Evolutionary conservation across 1,140 invertebrate species (phyloP).

Genomic region (Papilio machaon): DNA sequence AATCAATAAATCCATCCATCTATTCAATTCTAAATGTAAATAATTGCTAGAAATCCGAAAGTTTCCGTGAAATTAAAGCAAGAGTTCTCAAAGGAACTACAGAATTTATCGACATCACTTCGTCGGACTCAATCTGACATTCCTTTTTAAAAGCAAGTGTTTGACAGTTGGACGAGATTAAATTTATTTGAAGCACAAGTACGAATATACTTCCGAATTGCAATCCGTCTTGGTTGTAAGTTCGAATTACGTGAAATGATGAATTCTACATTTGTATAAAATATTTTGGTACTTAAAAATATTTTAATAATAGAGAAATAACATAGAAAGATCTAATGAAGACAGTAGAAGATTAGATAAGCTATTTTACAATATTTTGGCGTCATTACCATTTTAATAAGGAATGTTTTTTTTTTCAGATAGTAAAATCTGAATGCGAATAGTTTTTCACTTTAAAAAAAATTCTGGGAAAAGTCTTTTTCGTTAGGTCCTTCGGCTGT

Average conservation of each 20-base stretch:
- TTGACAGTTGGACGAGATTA: conserved; percentile 25
- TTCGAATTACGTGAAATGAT: neutral
- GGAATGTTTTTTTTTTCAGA: too few species aligned
- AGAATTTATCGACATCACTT: conserved; percentile 31
- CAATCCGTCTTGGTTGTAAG: neutral
- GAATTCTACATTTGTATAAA: neutral
- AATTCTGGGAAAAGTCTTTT: too few species aligned
- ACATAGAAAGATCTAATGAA: too few species aligned
- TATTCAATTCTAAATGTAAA: neutral
- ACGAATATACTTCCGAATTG: neutral
- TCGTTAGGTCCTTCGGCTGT: too few species aligned
- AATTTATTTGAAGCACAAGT: conserved; percentile 4
- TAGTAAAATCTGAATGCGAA: too few species aligned
- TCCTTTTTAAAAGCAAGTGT: conserved; percentile 31
- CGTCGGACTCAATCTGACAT: conserved; percentile 26
- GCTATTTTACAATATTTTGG: too few species aligned
- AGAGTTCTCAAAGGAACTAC: neutral
- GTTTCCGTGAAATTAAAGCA: neutral
- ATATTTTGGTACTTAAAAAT: neutral
- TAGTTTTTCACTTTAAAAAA: too few species aligned
- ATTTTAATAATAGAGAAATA: too few species aligned
- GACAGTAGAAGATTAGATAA: too few species aligned
- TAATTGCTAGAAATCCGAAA: neutral
- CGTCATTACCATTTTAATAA: too few species aligned
- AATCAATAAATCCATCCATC: neutral